These are phyloP conservation scores for Trachelus stipa DNA, from an alignment of 2,888 invertebrate genomes.

Conservation along the genomic window DNA sequence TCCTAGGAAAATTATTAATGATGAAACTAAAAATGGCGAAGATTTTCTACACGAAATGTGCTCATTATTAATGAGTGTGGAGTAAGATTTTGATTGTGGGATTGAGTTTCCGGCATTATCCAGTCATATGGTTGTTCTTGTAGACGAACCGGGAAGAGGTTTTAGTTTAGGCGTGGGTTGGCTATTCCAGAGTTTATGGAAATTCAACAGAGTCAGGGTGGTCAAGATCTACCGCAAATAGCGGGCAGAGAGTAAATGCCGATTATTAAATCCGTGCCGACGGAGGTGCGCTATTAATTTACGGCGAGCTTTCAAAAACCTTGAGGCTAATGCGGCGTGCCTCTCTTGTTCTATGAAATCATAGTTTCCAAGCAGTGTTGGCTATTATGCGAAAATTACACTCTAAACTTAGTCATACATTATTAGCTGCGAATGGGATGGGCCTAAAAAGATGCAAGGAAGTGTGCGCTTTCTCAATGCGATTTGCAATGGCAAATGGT, in stretches of 20 bases:
- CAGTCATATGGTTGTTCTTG: not conserved
- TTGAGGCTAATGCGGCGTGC: constrained; percentile 44
- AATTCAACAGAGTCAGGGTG: not conserved
- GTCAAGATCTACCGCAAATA: not conserved
- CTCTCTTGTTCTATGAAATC: constrained; percentile 50
- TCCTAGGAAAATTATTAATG: not conserved
- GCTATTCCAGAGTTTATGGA: not conserved
- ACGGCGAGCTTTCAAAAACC: constrained; percentile 57
- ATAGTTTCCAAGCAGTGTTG: constrained; percentile 40
- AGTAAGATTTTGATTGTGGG: not conserved
- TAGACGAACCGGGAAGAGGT: not conserved
- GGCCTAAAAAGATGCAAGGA: constrained; percentile 17
- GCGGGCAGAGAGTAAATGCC: constrained; percentile 12
- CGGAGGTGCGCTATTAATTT: constrained; percentile 47
- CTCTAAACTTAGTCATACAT: constrained; percentile 49
- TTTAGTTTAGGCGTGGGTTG: not conserved
- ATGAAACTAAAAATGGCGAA: not conserved
- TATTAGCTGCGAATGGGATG: constrained; percentile 34
- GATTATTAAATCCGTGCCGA: constrained; percentile 21
- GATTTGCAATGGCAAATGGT: not conserved
- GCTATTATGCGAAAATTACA: constrained; percentile 48
- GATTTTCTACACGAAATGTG: not conserved
- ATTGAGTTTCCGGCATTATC: not conserved
- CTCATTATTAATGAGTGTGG: not conserved
- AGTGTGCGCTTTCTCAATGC: constrained; percentile 5